Conservation (phyloP, 2,888 invertebrate genomes). For the Eugnorisma glareosa region DNA sequence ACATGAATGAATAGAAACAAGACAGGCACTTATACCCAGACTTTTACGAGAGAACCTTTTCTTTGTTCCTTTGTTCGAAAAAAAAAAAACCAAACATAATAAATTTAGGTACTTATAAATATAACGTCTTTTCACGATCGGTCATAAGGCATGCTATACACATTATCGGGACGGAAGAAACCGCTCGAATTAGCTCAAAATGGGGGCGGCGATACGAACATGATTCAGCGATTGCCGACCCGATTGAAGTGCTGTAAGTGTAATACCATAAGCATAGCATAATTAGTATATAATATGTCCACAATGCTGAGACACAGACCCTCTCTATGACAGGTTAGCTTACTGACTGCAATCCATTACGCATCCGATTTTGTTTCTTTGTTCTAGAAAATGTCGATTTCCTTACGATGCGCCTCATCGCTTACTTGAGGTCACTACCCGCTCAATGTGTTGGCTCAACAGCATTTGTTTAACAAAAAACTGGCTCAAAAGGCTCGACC, state of each 20-base stretch:
- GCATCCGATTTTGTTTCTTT: neutral
- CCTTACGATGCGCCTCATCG: neutral
- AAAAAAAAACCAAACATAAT: constrained; percentile 10
- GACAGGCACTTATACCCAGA: constrained; percentile 13
- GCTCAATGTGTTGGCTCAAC: neutral
- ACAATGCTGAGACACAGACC: neutral
- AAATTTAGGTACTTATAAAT: neutral
- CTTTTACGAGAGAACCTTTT: neutral
- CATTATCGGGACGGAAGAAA: neutral
- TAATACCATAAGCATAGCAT: neutral
- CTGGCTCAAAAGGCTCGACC: neutral
- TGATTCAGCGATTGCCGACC: neutral
- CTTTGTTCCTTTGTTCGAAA: constrained; percentile 23
- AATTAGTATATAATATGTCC: neutral
- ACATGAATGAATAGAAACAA: constrained; percentile 25
- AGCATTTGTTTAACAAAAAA: neutral
- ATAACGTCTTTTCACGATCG: neutral
- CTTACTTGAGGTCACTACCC: neutral
- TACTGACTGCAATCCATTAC: neutral
- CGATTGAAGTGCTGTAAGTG: neutral
- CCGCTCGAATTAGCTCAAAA: neutral
- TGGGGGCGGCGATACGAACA: neutral
- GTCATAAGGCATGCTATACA: neutral
- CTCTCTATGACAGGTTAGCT: neutral
- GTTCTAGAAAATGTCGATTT: neutral